Evolutionary conservation across 2,113 vertebrate species (phyloP), one percentile per base, ranked within the genome.

Genomic region (Megaceryle maxima): DNA sequence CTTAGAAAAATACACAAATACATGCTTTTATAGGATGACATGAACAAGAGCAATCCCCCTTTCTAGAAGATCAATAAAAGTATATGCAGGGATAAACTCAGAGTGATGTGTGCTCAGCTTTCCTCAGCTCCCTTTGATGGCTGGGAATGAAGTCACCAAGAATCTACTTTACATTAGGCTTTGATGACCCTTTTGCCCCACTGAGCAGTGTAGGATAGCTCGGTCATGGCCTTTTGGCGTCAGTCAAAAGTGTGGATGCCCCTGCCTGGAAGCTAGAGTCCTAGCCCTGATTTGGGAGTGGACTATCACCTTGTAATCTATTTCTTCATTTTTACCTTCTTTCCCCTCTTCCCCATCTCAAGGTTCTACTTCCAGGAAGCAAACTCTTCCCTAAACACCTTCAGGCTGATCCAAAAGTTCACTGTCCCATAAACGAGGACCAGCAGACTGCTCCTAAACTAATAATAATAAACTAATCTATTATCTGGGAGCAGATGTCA

Each of bases 171-270:
- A 4, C 6, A 9, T 48, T 9, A 19, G 13, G 26, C 26, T 50
- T 43, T 10, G 15, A 31, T 53, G 28, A 76, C 5, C 4, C 44
- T 91, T 89, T 64, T 10, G 3, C 7, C 35, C 24, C 46, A 70
- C 19, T 11, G 13, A 85, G 13, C 35, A 73, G 35, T 4, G 7
- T 60, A 90, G 39, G 13, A 60, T 10, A 69, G 9, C 8, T 78
- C 2, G 1, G 43, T 46, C 5, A 7, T 25, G 24, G 75, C 6
- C 35, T 85, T 74, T 37, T 87, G 62, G 48, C 6, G 8, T 24
- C 60, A 75, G 17, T 6, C 0, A 1, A 53, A 63, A 50, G 4
- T 25, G 7, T 33, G 22, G 7, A 6, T 67, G 8, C 4, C 12
- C 2, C 14, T 77, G 9, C 18, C n/a, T 39, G 8, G 35, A 62